Conservation (phyloP, 1,140 invertebrate species). For the Macrocentrus cingulum region DNA sequence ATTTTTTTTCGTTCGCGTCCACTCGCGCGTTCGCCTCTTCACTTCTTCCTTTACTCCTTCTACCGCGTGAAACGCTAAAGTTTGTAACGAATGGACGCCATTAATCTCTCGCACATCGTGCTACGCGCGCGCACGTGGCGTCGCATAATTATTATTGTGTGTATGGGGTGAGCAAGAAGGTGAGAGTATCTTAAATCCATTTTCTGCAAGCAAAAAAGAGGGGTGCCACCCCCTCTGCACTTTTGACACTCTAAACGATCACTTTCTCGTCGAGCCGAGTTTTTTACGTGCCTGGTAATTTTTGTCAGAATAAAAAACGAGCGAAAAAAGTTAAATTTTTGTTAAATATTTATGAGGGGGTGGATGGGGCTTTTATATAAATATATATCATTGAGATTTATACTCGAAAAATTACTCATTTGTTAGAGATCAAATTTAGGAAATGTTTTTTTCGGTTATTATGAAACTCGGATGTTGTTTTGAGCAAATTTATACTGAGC, state of each 20-base stretch:
- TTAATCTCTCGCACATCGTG: conserved; percentile 39
- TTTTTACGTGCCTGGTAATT: conserved; percentile 7
- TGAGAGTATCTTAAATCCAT: conserved; percentile 19
- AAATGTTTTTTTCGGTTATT: too few relatives aligned
- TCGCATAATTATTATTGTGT: conserved; percentile 26
- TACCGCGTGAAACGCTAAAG: conserved; percentile 21
- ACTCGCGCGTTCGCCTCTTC: conserved; percentile 25
- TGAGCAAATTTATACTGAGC: too few relatives aligned
- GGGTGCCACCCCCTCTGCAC: neutral
- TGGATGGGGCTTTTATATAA: neutral
- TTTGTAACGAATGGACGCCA: conserved; percentile 40
- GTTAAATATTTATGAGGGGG: conserved; percentile 13
- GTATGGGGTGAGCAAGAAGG: neutral
- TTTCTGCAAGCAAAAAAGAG: conserved; percentile 9
- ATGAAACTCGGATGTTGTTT: too few relatives aligned
- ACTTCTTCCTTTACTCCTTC: conserved; percentile 5
- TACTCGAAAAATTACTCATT: too few relatives aligned
- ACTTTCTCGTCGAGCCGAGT: conserved; percentile 17
- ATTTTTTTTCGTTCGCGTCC: too few relatives aligned
- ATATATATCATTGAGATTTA: conserved; percentile 1
- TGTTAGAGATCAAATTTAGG: too few relatives aligned
- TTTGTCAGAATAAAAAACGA: conserved; percentile 4
- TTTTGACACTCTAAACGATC: conserved; percentile 18
- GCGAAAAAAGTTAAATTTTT: conserved; percentile 2
- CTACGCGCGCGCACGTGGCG: conserved; percentile 32